phyloP scores from a whole-genome alignment of 1,140 invertebrate genomes.

The Antheraea pernyi region DNA sequence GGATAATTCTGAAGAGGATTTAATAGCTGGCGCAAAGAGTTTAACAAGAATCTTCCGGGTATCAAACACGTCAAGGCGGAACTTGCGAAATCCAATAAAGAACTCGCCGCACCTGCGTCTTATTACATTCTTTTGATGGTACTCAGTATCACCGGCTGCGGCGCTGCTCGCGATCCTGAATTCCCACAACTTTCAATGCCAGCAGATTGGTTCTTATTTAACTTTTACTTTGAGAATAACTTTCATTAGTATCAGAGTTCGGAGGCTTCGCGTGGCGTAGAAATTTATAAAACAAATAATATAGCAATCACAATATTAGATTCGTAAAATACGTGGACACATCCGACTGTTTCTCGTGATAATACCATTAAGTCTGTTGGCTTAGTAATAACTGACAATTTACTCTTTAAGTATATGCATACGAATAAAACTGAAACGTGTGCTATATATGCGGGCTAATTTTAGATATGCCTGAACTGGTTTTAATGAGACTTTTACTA shows the following conservation, averaged over 20 bases:
- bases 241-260: conserved; percentile 60
- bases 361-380: too few relatives aligned
- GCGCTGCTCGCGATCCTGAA: conserved; percentile 35
- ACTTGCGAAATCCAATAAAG: conserved; percentile 77
- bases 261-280: conserved; percentile 29
- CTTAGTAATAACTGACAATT: too few relatives aligned
- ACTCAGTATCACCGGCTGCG: conserved; percentile 45
- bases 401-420: too few relatives aligned
- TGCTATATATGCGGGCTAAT: too few relatives aligned
- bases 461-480: too few relatives aligned
- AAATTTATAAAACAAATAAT: conserved; percentile 41
- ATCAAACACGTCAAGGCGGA: conserved; percentile 69
- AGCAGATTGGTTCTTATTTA: conserved; percentile 61
- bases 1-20: conserved; percentile 41
- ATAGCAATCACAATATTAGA: conserved; percentile 43
- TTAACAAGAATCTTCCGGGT: conserved; percentile 70
- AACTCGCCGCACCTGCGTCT: conserved; percentile 71
- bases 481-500: too few relatives aligned
- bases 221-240: conserved; percentile 67
- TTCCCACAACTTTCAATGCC: conserved; percentile 61
- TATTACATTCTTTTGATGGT: conserved; percentile 75
- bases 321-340: conserved; percentile 2
- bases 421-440: too few relatives aligned
- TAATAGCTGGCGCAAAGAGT: conserved; percentile 62
- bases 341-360: too few relatives aligned